Percentiles rank a stretch among this genome's conserved stretches.
Evolutionary conservation across 1,140 invertebrate species (phyloP).

Genomic region (Lasaia peninsularis): DNA sequence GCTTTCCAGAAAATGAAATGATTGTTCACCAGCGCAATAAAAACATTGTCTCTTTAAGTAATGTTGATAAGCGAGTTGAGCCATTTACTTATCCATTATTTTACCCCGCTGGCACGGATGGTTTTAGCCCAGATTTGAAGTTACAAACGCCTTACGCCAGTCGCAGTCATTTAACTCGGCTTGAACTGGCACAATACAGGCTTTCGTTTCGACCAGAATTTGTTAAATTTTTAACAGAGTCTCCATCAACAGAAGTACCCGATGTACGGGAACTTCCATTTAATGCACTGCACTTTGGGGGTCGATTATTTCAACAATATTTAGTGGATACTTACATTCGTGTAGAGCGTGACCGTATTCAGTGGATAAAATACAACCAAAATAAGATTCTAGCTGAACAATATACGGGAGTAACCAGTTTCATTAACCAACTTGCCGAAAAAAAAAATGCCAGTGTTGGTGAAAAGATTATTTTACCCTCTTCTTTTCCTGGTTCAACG

Average conservation of each 20-base stretch:
- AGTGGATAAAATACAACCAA: constrained; percentile 19
- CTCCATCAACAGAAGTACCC: constrained; percentile 14
- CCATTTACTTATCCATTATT: constrained; percentile 11
- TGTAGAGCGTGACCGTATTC: constrained; percentile 18
- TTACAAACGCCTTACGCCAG: constrained; percentile 1
- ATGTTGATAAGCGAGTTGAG: constrained; percentile 11
- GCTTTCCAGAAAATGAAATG: constrained; percentile 8
- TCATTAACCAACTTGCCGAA: constrained; percentile 16
- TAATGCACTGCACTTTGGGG: constrained; percentile 13
- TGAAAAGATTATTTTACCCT: constrained; percentile 19
- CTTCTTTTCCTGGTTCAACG: neutral
- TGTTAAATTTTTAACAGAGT: constrained; percentile 16
- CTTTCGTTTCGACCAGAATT: constrained; percentile 16
- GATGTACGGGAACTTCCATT: constrained; percentile 3
- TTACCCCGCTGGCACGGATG: constrained; percentile 8
- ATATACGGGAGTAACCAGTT: constrained; percentile 17
- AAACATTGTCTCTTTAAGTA: constrained; percentile 5
- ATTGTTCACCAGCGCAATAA: constrained; percentile 5
- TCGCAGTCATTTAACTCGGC: constrained; percentile 4
- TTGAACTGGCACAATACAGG: constrained; percentile 16
- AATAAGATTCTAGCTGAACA: constrained; percentile 19
- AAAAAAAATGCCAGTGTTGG: constrained; percentile 16
- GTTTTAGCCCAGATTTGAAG: constrained; percentile 11
- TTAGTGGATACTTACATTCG: constrained; percentile 15
- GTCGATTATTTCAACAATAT: constrained; percentile 17